A percentile compares a stretch with the other conserved stretches of the same genome.
Evolutionary conservation across 2,113 vertebrate genomes (phyloP).

Genomic region (Uropsilus gracilis): DNA sequence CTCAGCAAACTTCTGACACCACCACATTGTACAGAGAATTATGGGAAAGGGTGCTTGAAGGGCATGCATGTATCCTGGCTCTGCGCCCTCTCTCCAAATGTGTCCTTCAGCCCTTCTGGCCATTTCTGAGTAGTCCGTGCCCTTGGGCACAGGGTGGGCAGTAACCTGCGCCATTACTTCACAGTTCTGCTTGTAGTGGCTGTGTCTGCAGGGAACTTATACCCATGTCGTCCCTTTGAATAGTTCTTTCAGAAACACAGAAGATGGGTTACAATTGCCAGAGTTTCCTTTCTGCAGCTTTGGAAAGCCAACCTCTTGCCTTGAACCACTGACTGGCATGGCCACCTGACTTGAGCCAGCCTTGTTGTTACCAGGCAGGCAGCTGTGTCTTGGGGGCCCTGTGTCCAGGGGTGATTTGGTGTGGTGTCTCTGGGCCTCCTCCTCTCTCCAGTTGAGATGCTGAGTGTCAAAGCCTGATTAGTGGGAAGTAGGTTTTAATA

Average conservation of each 20-base stretch:
- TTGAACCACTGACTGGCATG: background rate
- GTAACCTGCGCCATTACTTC: background rate
- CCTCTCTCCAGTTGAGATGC: background rate
- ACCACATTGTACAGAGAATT: background rate
- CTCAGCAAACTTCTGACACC: background rate
- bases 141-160: background rate
- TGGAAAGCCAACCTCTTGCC: constrained; percentile 1
- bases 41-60: background rate
- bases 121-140: background rate
- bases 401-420: background rate
- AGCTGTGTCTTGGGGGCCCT: background rate
- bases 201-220: background rate
- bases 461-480: background rate
- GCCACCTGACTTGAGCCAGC: background rate
- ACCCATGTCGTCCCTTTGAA: background rate
- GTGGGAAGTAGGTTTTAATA: background rate
- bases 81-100: background rate
- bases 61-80: background rate
- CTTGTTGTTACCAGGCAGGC: background rate
- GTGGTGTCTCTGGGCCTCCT: background rate
- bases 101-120: background rate
- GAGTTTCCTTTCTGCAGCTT: background rate
- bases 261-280: background rate
- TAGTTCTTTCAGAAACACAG: background rate
- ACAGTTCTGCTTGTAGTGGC: background rate